Base-by-base conservation (phyloP, 2,888 invertebrate genomes). In the Harpalus rufipes region DNA sequence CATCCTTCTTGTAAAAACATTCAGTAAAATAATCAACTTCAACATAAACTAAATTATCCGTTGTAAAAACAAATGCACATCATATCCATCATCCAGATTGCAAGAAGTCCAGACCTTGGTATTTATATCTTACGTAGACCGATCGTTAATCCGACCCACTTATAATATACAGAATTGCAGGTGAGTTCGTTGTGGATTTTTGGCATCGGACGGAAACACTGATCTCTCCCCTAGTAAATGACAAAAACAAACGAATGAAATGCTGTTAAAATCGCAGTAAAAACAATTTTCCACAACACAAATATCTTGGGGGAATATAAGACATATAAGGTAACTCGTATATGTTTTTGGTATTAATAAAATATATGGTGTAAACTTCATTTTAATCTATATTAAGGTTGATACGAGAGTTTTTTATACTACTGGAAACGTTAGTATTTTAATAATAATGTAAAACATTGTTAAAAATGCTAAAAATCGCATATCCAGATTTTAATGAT, bases 231-330 rank as follows among this genome's bases (percentile, higher is more conserved):
- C 16, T 59, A 21, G 44, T 18, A 76, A 44, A 76, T 51, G 76
- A 76, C 21, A 76, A 76, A 76, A 76, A 76, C 76, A 76, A 51
- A 41, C 76, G 21, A 76, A 76, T 76, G 51, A 76, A 76, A 6
- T 76, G 76, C 51, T 51, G 76, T 76, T 76, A 76, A 76, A 74
- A 51, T 51, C 51, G 51, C 51, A 76, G 76, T 76, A 76, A 76
- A 76, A 76, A 76, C 72, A 63, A 41, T 68, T 14, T 68, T 14
- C 76, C 18, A 51, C 44, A 76, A 51, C 76, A 76, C 76, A 76
- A 76, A 76, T 76, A 76, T 56, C 76, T 12, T 76, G 51, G 6
- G 14, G 68, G 68, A 68, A 68, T 41, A 41, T 14, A 25, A 14
- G 39, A 7, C 14, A 68, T 5, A 32, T n/a, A 32, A 39, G 32